phyloP scores from a whole-genome alignment of 2,797 vertebrate species.

The Parambassis ranga region DNA sequence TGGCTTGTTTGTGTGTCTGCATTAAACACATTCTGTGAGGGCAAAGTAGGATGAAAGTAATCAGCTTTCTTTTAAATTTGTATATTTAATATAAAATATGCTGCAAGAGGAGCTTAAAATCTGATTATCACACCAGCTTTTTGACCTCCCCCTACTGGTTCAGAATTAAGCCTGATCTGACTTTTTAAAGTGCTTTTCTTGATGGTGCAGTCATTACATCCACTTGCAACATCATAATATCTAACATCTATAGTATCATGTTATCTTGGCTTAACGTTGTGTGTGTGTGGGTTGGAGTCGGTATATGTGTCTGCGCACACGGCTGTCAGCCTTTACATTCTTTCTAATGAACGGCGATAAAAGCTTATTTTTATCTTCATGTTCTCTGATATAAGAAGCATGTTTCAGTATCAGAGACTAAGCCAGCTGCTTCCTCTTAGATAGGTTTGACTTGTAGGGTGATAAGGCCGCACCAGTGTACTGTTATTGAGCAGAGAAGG shows the following conservation, averaged over 20 bases:
- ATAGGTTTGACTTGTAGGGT: neutral
- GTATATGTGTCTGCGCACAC: neutral
- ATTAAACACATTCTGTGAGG: neutral
- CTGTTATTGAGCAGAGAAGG: too few relatives aligned
- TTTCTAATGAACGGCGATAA: neutral
- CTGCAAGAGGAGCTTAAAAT: too few relatives aligned
- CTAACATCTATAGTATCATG: constrained; percentile 1
- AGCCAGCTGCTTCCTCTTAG: too few relatives aligned
- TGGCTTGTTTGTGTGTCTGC: too few relatives aligned
- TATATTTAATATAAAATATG: neutral
- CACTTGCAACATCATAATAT: constrained; percentile 7
- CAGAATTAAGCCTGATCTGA: neutral
- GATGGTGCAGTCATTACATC: neutral
- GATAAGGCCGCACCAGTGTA: too few relatives aligned
- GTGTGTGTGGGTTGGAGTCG: neutral
- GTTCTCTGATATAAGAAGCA: neutral
- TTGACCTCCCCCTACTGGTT: neutral
- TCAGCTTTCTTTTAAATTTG: neutral
- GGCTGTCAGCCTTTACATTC: neutral
- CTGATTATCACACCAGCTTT: neutral
- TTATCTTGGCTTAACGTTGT: neutral
- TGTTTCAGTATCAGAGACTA: too few relatives aligned
- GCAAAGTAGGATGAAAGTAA: neutral
- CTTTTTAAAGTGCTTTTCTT: neutral
- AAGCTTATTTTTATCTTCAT: too few relatives aligned